Base-by-base conservation (phyloP, 2,797 vertebrate genomes). In the Taenioides sp. region DNA sequence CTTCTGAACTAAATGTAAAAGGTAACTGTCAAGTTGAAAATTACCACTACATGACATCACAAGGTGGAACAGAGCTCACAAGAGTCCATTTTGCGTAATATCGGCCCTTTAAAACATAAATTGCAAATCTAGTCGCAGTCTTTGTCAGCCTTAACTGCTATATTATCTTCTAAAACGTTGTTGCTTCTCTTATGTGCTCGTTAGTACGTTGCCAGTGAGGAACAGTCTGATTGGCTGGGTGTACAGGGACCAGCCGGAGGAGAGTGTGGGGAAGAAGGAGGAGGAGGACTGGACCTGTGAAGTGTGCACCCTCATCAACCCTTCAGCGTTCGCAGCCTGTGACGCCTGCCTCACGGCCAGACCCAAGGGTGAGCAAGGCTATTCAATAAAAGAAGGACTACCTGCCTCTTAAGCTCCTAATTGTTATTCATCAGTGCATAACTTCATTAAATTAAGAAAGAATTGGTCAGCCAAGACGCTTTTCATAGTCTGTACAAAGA, bases 221-320 rank as follows among this genome's bases (percentile, higher is more conserved):
- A 95, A 91, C 82, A 92, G 88, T 65, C 70, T 94, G 79, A 89
- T 94, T 77, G 89, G 87, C 76, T 95, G 95, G 95, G 85, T 80
- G 37, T 84, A 37, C 83, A 85, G 74, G 59, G 85, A 87, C 17
- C 71, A 78, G 70, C 74, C 78, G 80, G 67, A 67, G 28, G 94
- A 95, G 62, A 81, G 86, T 0, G 86, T 95, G 70, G 94, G 94
- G 31, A 90, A 27, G 79, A 93, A 88, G 75, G 92, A 91, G 70
- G 96, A 97, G 85, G 96, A 96, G 76, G 94, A 96, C 65, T 98
- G 97, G 97, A 83, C 91, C 0, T 98, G 97, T 90, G 72, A 64
- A 22, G 74, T 91, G 60, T 98, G 97, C 75, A 98, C 96, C 17
- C 93, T 99, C 70, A 89, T 96, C 86, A 99, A 98, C 88, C 91